Conservation (phyloP, 1,140 invertebrate genomes). For the Rhopalosiphum padi region DNA sequence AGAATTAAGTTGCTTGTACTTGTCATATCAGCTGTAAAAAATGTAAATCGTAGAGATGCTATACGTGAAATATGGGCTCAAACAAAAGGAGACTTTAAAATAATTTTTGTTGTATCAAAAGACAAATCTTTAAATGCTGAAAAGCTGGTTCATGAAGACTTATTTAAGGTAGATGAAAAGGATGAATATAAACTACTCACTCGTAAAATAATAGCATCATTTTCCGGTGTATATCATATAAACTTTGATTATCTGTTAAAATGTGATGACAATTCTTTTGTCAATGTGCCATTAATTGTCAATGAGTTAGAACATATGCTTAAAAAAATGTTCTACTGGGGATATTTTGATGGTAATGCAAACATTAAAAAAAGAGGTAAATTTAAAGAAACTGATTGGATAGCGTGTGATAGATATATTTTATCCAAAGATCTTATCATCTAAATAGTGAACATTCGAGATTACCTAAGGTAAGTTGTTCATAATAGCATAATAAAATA, state of each 20-base stretch:
- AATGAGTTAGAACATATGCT: slow-evolving; percentile 67
- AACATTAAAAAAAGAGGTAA: slow-evolving; percentile 74
- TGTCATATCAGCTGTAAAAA: slow-evolving; percentile 67
- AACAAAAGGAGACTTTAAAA: slow-evolving; percentile 63
- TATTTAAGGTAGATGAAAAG: not conserved
- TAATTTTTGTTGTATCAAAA: slow-evolving; percentile 74
- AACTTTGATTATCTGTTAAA: slow-evolving; percentile 83
- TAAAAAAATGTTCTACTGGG: slow-evolving; percentile 78
- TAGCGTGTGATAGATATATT: slow-evolving; percentile 98
- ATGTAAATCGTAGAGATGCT: slow-evolving; percentile 68
- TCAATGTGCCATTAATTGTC: slow-evolving; percentile 71
- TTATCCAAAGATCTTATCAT: slow-evolving; percentile 82
- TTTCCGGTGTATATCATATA: not conserved
- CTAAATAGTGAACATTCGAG: slow-evolving; percentile 79
- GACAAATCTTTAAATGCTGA: slow-evolving; percentile 70
- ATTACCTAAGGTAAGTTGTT: slow-evolving; percentile 69
- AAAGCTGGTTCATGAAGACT: slow-evolving; percentile 63
- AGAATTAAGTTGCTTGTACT: slow-evolving; percentile 66
- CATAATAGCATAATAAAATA: not conserved
- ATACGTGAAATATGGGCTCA: slow-evolving; percentile 79
- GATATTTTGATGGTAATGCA: slow-evolving; percentile 90
- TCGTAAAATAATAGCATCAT: not conserved
- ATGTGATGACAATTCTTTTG: slow-evolving; percentile 86
- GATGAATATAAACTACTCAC: not conserved
- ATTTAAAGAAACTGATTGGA: slow-evolving; percentile 89